phyloP scores from a whole-genome alignment of 2,888 invertebrate species.

The Melinaea menophilus region DNA sequence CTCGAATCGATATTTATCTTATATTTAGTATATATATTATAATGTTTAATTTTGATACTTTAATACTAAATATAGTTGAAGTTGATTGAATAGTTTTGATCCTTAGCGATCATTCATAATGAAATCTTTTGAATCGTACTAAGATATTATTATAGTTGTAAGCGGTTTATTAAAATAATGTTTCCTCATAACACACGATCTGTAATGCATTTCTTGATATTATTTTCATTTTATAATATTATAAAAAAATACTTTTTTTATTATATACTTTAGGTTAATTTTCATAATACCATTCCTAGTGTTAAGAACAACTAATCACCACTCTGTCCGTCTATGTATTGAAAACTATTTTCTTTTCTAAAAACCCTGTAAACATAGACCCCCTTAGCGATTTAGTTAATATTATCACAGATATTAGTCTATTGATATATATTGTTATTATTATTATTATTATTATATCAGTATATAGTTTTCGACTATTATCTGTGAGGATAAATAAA shows the following conservation, averaged over 20 bases:
- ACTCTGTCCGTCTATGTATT: conserved; percentile 51
- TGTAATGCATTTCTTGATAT: conserved; percentile 38
- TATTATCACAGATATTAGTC: conserved; percentile 48
- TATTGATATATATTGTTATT: conserved; percentile 3
- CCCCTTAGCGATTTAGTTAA: conserved; percentile 71
- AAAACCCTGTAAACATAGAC: conserved; percentile 70
- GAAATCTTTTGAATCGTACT: conserved; percentile 17
- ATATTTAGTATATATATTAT: too few species aligned
- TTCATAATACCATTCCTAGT: conserved; percentile 41
- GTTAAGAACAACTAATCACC: conserved; percentile 44
- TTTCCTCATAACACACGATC: conserved; percentile 38
- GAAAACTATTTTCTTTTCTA: conserved; percentile 41
- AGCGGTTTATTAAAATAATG: conserved; percentile 35
- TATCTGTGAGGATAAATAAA: conserved; percentile 54
- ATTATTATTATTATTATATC: conserved; percentile 10
- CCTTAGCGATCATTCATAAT: too few species aligned
- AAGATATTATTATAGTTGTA: conserved; percentile 49
- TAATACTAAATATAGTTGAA: too few species aligned
- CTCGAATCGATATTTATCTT: too few species aligned
- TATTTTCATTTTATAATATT: conserved; percentile 15
- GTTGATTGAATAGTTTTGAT: too few species aligned
- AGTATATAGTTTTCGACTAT: conserved; percentile 26
- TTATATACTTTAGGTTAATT: conserved; percentile 14
- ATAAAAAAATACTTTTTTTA: background rate
- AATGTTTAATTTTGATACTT: too few species aligned